Evolutionary conservation across 2,113 vertebrate species (phyloP), one percentile per base, ranked within the genome.

Genomic region (Hippocampus zosterae): DNA sequence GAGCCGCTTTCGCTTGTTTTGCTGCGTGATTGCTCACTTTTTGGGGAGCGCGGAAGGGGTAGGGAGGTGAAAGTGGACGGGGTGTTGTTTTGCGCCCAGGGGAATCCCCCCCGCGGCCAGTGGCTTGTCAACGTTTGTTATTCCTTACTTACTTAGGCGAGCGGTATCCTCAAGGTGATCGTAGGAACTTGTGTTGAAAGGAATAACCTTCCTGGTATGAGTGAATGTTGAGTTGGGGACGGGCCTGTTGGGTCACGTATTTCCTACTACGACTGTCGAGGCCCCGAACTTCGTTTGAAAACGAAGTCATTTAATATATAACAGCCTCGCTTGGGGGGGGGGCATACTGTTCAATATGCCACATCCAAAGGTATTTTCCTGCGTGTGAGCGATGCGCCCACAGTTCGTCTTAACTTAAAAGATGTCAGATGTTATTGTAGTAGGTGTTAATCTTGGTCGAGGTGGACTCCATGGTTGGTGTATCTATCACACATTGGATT

Each of bases 31-130:
- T 29, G 25, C 48, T 33, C 41, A 10, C 5, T 9, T 13, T 65
- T 66, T 27, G 12, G 19, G 19, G 42, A 25, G 42, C n/a, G n/a
- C 23, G 41, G 21, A 16, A 8, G 25, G n/a, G 9, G 40, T 11
- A 23, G 21, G 12, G 10, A 5, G 62, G 41, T 65, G 63, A 65
- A 65, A 65, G 42, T 65, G 42, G 63, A 65, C 63, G 9, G 42
- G 42, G 63, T 65, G 63, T 80, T 89, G 84, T 81, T 85, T 79
- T 82, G 81, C 84, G 81, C 73, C 52, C 27, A 64, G 77, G 88
- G 88, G 87, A 84, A 89, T 88, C 76, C 84, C 89, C 89, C 89
- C 86, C 42, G 84, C 75, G 11, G 27, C 63, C 23, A 27, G 5
- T 42, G 37, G 37, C 21, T 16, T 70, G 77, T 82, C 75, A 68